Conservation (phyloP, 1,140 invertebrate genomes). For the Stegodyphus mimosarum region DNA sequence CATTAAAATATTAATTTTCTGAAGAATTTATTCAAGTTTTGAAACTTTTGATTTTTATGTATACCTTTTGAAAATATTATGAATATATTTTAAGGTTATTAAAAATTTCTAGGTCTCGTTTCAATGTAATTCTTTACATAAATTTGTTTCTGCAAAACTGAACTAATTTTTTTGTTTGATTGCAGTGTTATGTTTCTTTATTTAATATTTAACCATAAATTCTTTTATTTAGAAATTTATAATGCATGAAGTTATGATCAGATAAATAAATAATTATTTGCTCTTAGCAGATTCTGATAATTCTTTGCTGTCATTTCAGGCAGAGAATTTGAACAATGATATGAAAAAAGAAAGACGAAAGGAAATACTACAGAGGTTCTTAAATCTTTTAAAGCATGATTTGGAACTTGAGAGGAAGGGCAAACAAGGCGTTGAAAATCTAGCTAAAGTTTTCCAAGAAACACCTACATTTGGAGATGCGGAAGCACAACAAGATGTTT, state of each 20-base stretch:
- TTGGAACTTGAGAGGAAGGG: constrained; percentile 86
- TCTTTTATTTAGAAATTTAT: no score
- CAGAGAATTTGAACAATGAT: constrained; percentile 89
- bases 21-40: no score
- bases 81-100: no score
- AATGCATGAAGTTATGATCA: neutral
- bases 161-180: no score
- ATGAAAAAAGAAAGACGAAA: constrained; percentile 92
- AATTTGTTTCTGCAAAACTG: no score
- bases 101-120: no score
- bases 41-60: no score
- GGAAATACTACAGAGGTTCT: constrained; percentile 80
- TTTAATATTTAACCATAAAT: no score
- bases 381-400: constrained; percentile 85
- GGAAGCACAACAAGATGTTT: constrained; percentile 91
- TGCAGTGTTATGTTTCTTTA: no score
- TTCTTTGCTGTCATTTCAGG: constrained; percentile 67
- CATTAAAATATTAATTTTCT: no score
- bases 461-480: constrained; percentile 89
- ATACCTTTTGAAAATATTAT: no score
- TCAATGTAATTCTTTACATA: no score
- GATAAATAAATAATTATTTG: neutral
- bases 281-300: neutral
- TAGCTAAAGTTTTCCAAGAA: constrained; percentile 89
- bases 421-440: constrained; percentile 84